Base-by-base conservation (phyloP, 2,113 vertebrate genomes). In the Crocuta crocuta region DNA sequence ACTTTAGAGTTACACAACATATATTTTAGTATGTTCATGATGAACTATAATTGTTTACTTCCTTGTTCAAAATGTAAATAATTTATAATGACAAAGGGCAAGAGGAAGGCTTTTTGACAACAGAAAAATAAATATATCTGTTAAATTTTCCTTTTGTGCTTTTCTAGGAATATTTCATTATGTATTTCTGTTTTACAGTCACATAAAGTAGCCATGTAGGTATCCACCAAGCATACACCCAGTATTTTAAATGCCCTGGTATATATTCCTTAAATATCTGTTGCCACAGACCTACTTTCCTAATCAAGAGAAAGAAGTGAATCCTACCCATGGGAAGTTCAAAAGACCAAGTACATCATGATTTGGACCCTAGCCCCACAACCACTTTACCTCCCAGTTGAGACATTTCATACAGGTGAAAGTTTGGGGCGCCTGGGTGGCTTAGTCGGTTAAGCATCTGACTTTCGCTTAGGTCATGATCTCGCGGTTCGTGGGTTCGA, bases 11-110 rank as follows among this genome's bases (percentile, higher is more conserved):
- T 13, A 58, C 17, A 50, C 16, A 55, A 13, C 7, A 80, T 78
- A 28, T 16, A 78, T 53, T 50, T 83, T 70, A 70, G 11, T 83
- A 9, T 39, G 35, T 48, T 94, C 81, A 74, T 74, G 70, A 48
- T 48, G 53, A 92, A 78, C 45, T 76, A 86, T 10, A 93, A 33
- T 58, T 73, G 11, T 16, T 92, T 92, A 74, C 2, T 66, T 87
- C 12, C 33, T 81, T 74, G 55, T 87, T 73, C 12, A 96, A 91
- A 93, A 81, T 71, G 12, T 93, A 95, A 90, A 85, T 23, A 78
- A 85, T 73, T 91, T 10, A n/a, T 39, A 81, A 43, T 73, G 33
- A 85, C 73, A 84, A n/a, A 80, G 1, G 10, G 43, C n/a, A 50
- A 28, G 13, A 5, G 4, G 45, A 78, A 81, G 12, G 0, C 5